Evolutionary conservation across 2,797 vertebrate genomes (phyloP).

Genomic region (Heterohyrax brucei): DNA sequence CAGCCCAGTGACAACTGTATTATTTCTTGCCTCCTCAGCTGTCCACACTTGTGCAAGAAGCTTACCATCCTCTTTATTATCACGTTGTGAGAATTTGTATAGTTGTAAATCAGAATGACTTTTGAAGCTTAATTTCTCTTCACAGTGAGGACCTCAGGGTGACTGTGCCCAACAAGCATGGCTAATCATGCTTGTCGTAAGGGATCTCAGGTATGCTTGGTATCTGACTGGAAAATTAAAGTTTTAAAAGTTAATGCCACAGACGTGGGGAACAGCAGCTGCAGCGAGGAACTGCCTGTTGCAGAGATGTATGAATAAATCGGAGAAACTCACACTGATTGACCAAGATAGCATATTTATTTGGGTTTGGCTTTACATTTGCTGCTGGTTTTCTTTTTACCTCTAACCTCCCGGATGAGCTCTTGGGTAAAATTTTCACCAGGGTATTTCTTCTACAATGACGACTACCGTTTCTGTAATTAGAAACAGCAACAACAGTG

Average conservation of each 20-base stretch:
- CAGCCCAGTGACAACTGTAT: slow-evolving; percentile 86
- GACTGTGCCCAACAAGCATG: slow-evolving; percentile 75
- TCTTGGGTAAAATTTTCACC: not conserved
- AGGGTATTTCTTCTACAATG: slow-evolving; percentile 67
- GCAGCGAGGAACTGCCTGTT: not conserved
- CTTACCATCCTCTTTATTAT: slow-evolving; percentile 87
- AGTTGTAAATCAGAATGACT: slow-evolving; percentile 82
- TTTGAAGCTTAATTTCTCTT: slow-evolving; percentile 78
- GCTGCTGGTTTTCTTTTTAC: not conserved
- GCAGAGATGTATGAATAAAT: not conserved
- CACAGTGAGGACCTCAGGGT: slow-evolving; percentile 67
- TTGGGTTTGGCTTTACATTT: slow-evolving; percentile 15
- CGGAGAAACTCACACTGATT: slow-evolving; percentile 55
- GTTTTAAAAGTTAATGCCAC: slow-evolving; percentile 79
- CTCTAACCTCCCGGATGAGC: not conserved
- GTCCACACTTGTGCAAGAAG: slow-evolving; percentile 86
- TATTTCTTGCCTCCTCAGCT: slow-evolving; percentile 89
- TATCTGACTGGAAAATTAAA: slow-evolving; percentile 84
- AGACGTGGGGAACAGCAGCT: slow-evolving; percentile 76
- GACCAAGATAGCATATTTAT: not conserved
- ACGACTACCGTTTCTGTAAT: slow-evolving; percentile 9
- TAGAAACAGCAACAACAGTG: not conserved
- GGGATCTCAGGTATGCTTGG: slow-evolving; percentile 83
- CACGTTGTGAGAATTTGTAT: slow-evolving; percentile 74
- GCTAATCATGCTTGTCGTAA: slow-evolving; percentile 76